Conservation (phyloP, 2,797 vertebrate species). For the Aulostomus chinensis region DNA sequence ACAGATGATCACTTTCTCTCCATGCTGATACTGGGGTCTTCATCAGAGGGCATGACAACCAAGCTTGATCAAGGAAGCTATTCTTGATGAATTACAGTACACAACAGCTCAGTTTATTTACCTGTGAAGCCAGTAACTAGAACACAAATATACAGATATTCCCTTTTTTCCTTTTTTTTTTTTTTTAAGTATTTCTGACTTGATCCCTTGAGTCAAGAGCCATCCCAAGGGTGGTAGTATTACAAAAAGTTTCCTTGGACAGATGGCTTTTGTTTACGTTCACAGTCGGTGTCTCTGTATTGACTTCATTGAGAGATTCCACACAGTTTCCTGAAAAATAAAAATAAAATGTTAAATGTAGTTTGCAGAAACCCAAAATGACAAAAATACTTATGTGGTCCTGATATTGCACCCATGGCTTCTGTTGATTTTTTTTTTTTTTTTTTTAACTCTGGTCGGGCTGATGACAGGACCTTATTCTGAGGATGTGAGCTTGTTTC, state of each 20-base stretch:
- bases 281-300: neutral
- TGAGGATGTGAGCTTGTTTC: neutral
- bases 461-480: neutral
- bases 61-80: too few species aligned
- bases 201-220: too few species aligned
- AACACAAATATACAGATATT: too few species aligned
- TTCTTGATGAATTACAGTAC: too few species aligned
- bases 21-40: too few species aligned
- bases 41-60: too few species aligned
- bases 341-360: constrained; percentile 3
- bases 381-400: neutral
- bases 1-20: too few species aligned
- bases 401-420: neutral
- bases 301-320: constrained; percentile 29
- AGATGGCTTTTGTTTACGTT: neutral
- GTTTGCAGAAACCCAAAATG: neutral
- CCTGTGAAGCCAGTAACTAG: too few species aligned
- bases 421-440: neutral
- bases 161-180: too few species aligned
- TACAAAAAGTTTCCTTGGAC: neutral
- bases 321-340: constrained; percentile 69
- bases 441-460: neutral
- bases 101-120: too few species aligned
- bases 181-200: too few species aligned
- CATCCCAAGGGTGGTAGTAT: too few species aligned